Conservation (phyloP, 1,140 invertebrate species). For the Tribolium madens region DNA sequence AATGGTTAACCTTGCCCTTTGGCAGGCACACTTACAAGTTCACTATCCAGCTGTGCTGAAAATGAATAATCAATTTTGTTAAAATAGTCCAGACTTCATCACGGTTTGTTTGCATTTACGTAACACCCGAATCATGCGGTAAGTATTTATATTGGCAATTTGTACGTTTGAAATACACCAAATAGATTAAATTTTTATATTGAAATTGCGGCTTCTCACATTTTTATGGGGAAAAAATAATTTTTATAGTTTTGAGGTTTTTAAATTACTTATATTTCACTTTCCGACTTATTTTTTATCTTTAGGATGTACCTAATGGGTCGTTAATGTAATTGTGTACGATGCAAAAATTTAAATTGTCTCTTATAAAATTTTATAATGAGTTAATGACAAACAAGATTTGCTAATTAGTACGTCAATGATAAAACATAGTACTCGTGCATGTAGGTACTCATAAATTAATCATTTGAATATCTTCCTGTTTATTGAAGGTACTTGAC, state of each 20-base stretch:
- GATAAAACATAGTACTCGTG: background rate
- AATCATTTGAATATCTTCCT: background rate
- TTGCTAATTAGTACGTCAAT: background rate
- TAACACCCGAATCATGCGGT: background rate
- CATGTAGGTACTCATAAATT: background rate
- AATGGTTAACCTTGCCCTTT: background rate
- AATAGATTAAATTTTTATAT: too few species aligned
- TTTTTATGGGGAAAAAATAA: too few species aligned
- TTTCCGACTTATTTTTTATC: too few species aligned
- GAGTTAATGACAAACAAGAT: background rate
- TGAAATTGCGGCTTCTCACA: too few species aligned
- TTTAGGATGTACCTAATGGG: too few species aligned
- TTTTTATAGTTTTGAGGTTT: too few species aligned
- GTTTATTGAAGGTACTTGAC: background rate
- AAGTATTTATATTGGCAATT: background rate
- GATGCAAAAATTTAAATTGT: background rate
- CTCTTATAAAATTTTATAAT: background rate
- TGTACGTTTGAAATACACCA: too few species aligned
- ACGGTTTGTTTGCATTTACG: background rate
- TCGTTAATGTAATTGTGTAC: background rate
- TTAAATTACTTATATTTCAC: too few species aligned
- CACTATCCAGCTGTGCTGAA: background rate
- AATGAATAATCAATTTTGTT: background rate
- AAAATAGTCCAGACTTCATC: background rate
- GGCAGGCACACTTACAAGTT: background rate